Conservation (phyloP, 2,797 vertebrate species). For the Merluccius polli region DNA sequence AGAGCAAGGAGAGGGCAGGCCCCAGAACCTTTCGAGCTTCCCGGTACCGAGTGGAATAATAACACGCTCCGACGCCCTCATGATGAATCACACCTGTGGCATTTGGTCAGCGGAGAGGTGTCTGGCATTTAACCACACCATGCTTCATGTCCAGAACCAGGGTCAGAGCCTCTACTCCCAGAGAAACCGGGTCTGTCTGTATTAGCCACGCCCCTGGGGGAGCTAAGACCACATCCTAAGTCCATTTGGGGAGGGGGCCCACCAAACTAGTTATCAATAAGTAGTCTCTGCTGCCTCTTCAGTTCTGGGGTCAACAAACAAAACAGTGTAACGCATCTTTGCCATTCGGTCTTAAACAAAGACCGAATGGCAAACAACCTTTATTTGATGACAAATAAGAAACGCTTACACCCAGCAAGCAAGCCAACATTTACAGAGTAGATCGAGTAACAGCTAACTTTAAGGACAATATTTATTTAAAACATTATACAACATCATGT, state of each 20-base stretch:
- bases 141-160: not conserved
- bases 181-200: not conserved
- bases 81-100: constrained; percentile 64
- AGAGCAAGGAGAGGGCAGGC: constrained; percentile 59
- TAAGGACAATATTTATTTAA: not conserved
- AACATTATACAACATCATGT: too few species aligned
- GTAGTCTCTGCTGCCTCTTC: not conserved
- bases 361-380: too few species aligned
- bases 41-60: constrained; percentile 52
- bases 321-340: not conserved
- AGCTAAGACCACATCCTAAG: not conserved
- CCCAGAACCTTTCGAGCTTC: constrained; percentile 66
- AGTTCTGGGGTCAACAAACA: not conserved
- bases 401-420: not conserved
- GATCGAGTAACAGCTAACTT: not conserved
- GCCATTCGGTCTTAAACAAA: too few species aligned
- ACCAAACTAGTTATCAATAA: not conserved
- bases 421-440: not conserved
- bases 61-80: constrained; percentile 49
- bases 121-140: constrained; percentile 43
- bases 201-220: not conserved
- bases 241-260: not conserved
- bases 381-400: too few species aligned
- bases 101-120: constrained; percentile 53
- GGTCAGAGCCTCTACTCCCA: not conserved